Percentiles rank a stretch among this genome's conserved stretches.
These are phyloP conservation scores for Hipparchia sbordonii DNA, from an alignment of 2,888 invertebrate species.

Conservation along the genomic window DNA sequence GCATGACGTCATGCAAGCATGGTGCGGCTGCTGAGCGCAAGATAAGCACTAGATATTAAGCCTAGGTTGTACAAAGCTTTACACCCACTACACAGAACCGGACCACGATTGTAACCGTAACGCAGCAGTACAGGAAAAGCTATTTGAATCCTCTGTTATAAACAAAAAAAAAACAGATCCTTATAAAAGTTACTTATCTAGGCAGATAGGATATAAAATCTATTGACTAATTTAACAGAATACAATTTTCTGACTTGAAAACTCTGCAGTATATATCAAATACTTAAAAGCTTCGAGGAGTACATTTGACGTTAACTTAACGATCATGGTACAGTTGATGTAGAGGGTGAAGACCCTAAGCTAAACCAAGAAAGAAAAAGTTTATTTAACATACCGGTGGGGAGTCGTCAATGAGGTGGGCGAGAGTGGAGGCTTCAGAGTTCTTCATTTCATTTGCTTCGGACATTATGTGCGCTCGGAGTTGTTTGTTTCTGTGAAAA, in stretches of 20 bases:
- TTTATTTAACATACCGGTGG: constrained; percentile 64
- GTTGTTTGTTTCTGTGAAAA: constrained; percentile 86
- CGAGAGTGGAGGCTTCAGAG: constrained; percentile 76
- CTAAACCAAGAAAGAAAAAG: neutral
- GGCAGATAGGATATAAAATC: too few species aligned
- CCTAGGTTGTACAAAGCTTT: constrained; percentile 22
- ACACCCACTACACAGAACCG: neutral
- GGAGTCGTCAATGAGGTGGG: constrained; percentile 81
- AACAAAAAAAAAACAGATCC: too few species aligned
- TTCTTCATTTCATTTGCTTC: constrained; percentile 85
- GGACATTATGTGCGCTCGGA: constrained; percentile 88
- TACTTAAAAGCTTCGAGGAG: neutral
- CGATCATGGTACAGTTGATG: neutral
- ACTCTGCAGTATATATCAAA: too few species aligned
- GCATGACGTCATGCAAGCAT: constrained; percentile 53
- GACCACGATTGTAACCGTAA: neutral
- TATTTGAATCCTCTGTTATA: neutral
- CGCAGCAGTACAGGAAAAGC: neutral
- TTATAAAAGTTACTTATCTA: too few species aligned
- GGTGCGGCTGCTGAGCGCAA: constrained; percentile 41
- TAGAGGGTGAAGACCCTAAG: constrained; percentile 4
- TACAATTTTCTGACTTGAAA: too few species aligned
- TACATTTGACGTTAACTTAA: neutral
- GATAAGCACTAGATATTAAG: constrained; percentile 26
- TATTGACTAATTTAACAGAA: too few species aligned